These are phyloP conservation scores for Mus spicilegus DNA, from an alignment of 2,113 vertebrate species.

Conservation along the genomic window DNA sequence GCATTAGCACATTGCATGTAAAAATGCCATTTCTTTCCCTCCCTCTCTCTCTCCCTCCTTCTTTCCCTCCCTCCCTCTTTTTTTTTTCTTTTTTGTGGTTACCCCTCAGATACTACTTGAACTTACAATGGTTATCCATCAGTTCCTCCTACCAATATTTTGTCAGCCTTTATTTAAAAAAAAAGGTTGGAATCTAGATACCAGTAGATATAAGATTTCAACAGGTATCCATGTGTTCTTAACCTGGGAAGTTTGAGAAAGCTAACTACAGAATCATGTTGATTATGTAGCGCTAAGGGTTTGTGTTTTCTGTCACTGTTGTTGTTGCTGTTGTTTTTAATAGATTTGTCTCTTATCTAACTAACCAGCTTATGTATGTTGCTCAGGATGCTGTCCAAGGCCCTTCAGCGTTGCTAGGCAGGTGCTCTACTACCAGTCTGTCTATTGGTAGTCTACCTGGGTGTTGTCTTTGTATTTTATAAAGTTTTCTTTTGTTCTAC, in stretches of 20 bases:
- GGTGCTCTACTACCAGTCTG: neutral
- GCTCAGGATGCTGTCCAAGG: neutral
- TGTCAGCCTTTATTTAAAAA: neutral
- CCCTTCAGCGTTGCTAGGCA: neutral
- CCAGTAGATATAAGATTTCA: neutral
- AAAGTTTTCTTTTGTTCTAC: slow-evolving; percentile 18
- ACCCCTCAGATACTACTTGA: neutral
- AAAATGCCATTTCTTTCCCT: neutral
- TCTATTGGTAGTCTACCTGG: neutral
- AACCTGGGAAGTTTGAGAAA: neutral
- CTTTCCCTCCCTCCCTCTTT: too few species aligned
- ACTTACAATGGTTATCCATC: neutral
- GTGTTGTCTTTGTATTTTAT: neutral
- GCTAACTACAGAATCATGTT: neutral
- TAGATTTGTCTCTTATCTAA: neutral
- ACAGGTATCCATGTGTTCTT: neutral
- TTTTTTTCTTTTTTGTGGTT: neutral
- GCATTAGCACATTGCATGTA: neutral
- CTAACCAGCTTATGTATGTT: neutral
- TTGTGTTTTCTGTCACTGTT: neutral
- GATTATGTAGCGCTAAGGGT: neutral
- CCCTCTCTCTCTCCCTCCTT: neutral
- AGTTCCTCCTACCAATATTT: neutral
- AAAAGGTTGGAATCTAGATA: neutral
- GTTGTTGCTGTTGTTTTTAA: neutral